A percentile compares a stretch with the other conserved stretches of the same genome.
Evolutionary conservation across 2,888 invertebrate genomes (phyloP).

Genomic region (Meghimatium bilineatum): DNA sequence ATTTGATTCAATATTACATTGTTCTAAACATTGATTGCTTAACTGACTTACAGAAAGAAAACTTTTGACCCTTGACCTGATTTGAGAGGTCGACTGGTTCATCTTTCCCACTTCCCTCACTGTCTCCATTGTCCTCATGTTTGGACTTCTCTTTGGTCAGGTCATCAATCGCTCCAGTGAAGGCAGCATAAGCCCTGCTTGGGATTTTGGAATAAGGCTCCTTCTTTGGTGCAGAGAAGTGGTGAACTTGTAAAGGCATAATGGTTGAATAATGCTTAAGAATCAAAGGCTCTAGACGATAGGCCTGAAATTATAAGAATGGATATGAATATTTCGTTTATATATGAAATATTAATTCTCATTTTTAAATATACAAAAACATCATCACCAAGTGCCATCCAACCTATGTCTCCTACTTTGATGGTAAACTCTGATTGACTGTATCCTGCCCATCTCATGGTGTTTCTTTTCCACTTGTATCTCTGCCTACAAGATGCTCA

Average conservation of each 20-base stretch:
- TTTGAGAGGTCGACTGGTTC: conserved; percentile 42
- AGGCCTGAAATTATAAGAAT: conserved; percentile 71
- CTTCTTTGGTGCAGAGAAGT: conserved; percentile 78
- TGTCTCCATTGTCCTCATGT: conserved; percentile 48
- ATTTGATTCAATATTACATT: too few species aligned
- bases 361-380: too few species aligned
- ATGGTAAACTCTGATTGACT: too few species aligned
- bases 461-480: too few species aligned
- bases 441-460: too few species aligned
- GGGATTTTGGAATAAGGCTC: conserved; percentile 77
- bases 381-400: too few species aligned
- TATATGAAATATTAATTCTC: not conserved
- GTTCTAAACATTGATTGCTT: too few species aligned
- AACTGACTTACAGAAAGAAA: conserved; percentile 51
- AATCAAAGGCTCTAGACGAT: conserved; percentile 82
- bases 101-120: conserved; percentile 45
- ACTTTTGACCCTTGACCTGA: conserved; percentile 36
- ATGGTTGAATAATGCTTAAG: conserved; percentile 81
- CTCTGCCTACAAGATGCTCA: too few species aligned
- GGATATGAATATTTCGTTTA: not conserved
- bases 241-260: conserved; percentile 81
- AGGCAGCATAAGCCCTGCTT: conserved; percentile 67
- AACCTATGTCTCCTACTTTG: too few species aligned
- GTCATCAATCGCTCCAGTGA: conserved; percentile 60
- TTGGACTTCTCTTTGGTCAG: conserved; percentile 39